Percentiles rank a stretch among this genome's conserved stretches.
Conservation (phyloP, 2,888 invertebrate species). For the Parthenolecanium corni region DNA sequence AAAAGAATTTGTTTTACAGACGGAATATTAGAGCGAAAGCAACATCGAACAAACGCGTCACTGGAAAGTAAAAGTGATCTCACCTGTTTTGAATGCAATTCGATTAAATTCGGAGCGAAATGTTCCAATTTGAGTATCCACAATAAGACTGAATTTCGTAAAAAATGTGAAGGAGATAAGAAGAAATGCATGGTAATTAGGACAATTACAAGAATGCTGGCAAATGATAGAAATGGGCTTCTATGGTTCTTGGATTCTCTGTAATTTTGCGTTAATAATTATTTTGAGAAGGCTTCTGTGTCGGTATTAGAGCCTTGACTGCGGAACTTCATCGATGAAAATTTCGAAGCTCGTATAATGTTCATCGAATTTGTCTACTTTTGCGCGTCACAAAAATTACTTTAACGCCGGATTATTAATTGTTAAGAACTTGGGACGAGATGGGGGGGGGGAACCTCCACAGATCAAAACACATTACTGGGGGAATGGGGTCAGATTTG, state of each 20-base stretch:
- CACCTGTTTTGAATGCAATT: conserved; percentile 70
- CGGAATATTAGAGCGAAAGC: conserved; percentile 15
- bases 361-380: no score
- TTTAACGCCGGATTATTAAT: no score
- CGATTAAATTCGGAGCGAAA: conserved; percentile 58
- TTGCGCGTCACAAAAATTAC: no score
- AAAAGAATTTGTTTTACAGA: neutral
- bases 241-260: neutral
- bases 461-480: no score
- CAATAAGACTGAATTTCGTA: conserved; percentile 49
- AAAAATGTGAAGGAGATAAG: conserved; percentile 64
- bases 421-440: no score
- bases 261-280: neutral
- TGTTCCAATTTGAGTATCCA: conserved; percentile 46
- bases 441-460: no score
- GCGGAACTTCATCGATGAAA: no score
- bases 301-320: no score
- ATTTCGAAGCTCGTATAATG: no score
- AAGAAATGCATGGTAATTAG: conserved; percentile 65
- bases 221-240: neutral
- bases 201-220: neutral
- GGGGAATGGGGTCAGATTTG: no score
- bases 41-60: conserved; percentile 63
- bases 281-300: no score
- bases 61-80: conserved; percentile 64